These are phyloP conservation scores for Prosopocoilus inquinatus DNA, from an alignment of 2,888 invertebrate species.

Conservation along the genomic window DNA sequence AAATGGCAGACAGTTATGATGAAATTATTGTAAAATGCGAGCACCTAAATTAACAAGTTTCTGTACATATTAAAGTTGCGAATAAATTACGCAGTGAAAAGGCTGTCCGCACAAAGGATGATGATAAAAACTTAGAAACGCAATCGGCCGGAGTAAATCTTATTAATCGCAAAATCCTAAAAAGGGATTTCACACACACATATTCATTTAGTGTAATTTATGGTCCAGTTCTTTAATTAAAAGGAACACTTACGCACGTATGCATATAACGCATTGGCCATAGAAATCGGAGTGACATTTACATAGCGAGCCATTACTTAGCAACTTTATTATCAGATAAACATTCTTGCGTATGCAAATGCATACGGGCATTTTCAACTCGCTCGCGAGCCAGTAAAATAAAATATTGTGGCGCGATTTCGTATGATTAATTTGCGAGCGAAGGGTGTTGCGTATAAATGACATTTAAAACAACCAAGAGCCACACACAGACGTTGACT, in stretches of 20 bases:
- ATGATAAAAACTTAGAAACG: too few relatives aligned
- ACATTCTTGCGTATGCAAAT: conserved; percentile 18
- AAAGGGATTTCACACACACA: too few relatives aligned
- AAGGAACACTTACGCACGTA: neutral
- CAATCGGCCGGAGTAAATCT: too few relatives aligned
- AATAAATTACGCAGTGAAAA: too few relatives aligned
- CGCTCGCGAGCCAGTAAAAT: neutral
- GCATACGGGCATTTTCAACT: conserved; percentile 13
- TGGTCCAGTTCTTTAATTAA: conserved; percentile 2
- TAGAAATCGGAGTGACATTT: conserved; percentile 20
- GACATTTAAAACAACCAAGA: conserved; percentile 41
- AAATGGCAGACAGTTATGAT: too few relatives aligned
- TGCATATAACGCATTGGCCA: conserved; percentile 13
- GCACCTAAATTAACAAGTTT: too few relatives aligned
- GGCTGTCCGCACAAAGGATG: too few relatives aligned
- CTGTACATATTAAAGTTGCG: too few relatives aligned
- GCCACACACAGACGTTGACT: conserved; percentile 44
- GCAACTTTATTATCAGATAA: conserved; percentile 20
- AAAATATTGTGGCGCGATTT: neutral
- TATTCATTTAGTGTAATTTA: too few relatives aligned
- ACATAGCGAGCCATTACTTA: conserved; percentile 18
- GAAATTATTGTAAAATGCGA: too few relatives aligned
- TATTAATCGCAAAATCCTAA: too few relatives aligned
- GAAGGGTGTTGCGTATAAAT: conserved; percentile 36
- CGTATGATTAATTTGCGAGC: conserved; percentile 26